A percentile compares a stretch with the other conserved stretches of the same genome.
Evolutionary conservation across 2,888 invertebrate genomes (phyloP).

Genomic region (Lepidochitona cinerea): DNA sequence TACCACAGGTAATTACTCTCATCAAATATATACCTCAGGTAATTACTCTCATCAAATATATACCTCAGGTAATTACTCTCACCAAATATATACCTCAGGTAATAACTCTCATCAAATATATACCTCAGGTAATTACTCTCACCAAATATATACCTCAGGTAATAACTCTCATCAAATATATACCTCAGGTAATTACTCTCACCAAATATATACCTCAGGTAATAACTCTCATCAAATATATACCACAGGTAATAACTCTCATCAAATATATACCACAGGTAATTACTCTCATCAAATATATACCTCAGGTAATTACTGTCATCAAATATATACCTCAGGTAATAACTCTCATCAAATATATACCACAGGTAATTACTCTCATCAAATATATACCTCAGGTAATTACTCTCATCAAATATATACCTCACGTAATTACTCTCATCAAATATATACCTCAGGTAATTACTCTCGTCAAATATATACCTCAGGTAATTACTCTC

Average conservation of each 20-base stretch:
- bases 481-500: slow-evolving; percentile 92
- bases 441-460: slow-evolving; percentile 99
- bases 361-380: slow-evolving; percentile 92
- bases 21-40: slow-evolving; percentile 99
- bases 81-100: slow-evolving; percentile 99
- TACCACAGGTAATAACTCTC: slow-evolving; percentile 92
- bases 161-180: no score
- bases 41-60: no score
- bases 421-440: slow-evolving; percentile 92
- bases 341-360: no score
- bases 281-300: no score
- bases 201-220: slow-evolving; percentile 99
- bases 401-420: no score
- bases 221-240: no score
- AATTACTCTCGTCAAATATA: no score
- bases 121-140: slow-evolving; percentile 92
- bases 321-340: slow-evolving; percentile 99
- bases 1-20: slow-evolving; percentile 92
- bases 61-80: slow-evolving; percentile 92
- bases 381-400: slow-evolving; percentile 99
- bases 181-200: slow-evolving; percentile 92
- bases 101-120: no score
- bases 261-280: slow-evolving; percentile 99
- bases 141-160: slow-evolving; percentile 99
- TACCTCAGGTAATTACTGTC: slow-evolving; percentile 92